phyloP scores from a whole-genome alignment of 2,113 vertebrate genomes.

The Hucho hucho region DNA sequence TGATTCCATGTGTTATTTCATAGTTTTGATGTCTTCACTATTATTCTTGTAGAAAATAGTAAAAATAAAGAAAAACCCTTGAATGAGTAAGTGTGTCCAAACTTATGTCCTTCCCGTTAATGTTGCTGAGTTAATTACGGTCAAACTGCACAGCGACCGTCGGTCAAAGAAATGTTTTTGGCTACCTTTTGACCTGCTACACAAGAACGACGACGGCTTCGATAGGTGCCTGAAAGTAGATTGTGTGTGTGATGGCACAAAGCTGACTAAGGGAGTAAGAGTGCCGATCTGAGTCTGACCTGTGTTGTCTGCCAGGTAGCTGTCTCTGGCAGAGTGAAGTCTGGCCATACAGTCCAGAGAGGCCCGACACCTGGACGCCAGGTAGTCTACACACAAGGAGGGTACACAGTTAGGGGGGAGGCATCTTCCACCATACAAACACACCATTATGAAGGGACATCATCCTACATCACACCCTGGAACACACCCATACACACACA shows the following conservation, averaged over 20 bases:
- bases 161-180: not conserved
- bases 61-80: too few relatives aligned
- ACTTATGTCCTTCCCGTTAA: slow-evolving; percentile 71
- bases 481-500: too few relatives aligned
- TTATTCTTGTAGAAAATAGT: too few relatives aligned
- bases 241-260: too few relatives aligned
- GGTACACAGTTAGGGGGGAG: not conserved
- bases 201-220: not conserved
- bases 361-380: slow-evolving; percentile 81
- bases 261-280: too few relatives aligned
- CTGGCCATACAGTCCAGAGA: slow-evolving; percentile 77
- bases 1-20: too few relatives aligned
- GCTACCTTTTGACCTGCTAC: not conserved
- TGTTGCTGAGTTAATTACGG: not conserved
- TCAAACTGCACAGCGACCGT: not conserved
- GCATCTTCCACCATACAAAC: not conserved
- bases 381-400: slow-evolving; percentile 80
- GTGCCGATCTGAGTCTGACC: slow-evolving; percentile 53
- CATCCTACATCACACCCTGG: too few relatives aligned
- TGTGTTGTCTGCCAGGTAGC: slow-evolving; percentile 70
- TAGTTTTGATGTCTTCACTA: too few relatives aligned
- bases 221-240: not conserved
- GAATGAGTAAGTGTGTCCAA: too few relatives aligned
- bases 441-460: not conserved
- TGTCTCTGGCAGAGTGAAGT: slow-evolving; percentile 70